A percentile compares a stretch with the other conserved stretches of the same genome.
phyloP scores from a whole-genome alignment of 1,140 invertebrate species.

The Drosophila dunni region DNA sequence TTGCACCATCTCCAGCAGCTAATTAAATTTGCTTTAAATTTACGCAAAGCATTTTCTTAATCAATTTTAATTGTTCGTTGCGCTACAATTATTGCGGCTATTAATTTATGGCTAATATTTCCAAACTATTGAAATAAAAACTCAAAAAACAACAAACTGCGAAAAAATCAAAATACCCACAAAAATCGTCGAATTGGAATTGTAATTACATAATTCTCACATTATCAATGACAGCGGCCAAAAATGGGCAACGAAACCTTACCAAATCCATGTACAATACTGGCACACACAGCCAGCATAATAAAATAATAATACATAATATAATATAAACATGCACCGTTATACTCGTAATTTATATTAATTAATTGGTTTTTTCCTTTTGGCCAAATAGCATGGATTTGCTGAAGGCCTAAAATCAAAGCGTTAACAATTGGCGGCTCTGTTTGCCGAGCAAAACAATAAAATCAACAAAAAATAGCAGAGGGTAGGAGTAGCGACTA shows the following conservation, averaged over 20 bases:
- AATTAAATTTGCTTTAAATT: slow-evolving; percentile 52
- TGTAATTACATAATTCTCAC: slow-evolving; percentile 80
- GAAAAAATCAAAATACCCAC: slow-evolving; percentile 2
- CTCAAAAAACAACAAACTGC: slow-evolving; percentile 1
- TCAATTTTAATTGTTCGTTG: slow-evolving; percentile 72
- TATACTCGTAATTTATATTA: slow-evolving; percentile 75
- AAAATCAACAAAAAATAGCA: slow-evolving; percentile 37
- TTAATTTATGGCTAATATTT: slow-evolving; percentile 68
- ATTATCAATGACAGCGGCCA: slow-evolving; percentile 72
- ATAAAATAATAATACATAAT: slow-evolving; percentile 22
- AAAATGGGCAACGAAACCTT: slow-evolving; percentile 9
- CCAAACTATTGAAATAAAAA: slow-evolving; percentile 8
- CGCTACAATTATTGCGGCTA: slow-evolving; percentile 65
- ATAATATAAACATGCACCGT: slow-evolving; percentile 56
- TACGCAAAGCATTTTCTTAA: slow-evolving; percentile 63
- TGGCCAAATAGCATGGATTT: slow-evolving; percentile 18
- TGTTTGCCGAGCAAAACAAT: slow-evolving; percentile 21
- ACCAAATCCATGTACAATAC: slow-evolving; percentile 28
- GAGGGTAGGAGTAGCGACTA: background rate
- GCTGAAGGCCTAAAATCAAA: slow-evolving; percentile 37
- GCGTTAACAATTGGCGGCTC: slow-evolving; percentile 51
- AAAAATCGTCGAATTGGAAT: slow-evolving; percentile 40
- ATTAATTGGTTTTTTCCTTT: slow-evolving; percentile 65
- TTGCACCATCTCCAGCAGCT: slow-evolving; percentile 14
- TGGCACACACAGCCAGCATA: slow-evolving; percentile 29